Percentiles rank a stretch among this genome's conserved stretches.
Conservation (phyloP, 2,888 invertebrate genomes). For the Watsonalla cultraria region DNA sequence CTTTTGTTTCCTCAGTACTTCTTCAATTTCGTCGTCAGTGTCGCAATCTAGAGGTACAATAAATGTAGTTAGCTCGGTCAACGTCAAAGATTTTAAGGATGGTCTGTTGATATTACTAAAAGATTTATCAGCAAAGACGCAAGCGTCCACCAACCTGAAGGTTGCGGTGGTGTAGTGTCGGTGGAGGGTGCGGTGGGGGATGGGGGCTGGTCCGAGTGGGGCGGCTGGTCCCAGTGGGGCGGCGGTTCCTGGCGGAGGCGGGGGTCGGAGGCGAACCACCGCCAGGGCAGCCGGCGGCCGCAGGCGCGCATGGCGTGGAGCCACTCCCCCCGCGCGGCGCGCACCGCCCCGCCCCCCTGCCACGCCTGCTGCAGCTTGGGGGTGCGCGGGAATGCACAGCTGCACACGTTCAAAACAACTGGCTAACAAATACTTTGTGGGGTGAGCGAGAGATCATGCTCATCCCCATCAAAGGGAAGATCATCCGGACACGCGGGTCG, state of each 20-base stretch:
- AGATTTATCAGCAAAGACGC: too few relatives aligned
- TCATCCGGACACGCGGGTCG: too few relatives aligned
- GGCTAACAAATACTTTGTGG: too few relatives aligned
- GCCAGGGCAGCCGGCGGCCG: slow-evolving; percentile 83
- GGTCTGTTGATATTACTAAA: too few relatives aligned
- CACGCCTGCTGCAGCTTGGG: slow-evolving; percentile 89
- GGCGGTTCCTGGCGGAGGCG: slow-evolving; percentile 34
- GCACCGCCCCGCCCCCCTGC: slow-evolving; percentile 42
- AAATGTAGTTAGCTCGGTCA: not conserved
- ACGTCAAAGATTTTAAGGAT: not conserved
- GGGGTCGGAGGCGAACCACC: slow-evolving; percentile 76
- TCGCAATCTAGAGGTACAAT: slow-evolving; percentile 48
- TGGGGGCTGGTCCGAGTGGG: not conserved
- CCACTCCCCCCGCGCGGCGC: slow-evolving; percentile 82
- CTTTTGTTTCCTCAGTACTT: slow-evolving; percentile 46
- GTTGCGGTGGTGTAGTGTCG: not conserved
- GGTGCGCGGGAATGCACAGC: slow-evolving; percentile 93
- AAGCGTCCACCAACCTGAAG: too few relatives aligned
- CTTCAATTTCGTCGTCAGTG: slow-evolving; percentile 82
- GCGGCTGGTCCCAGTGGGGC: too few relatives aligned
- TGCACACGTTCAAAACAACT: slow-evolving; percentile 39
- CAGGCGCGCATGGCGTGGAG: slow-evolving; percentile 78
- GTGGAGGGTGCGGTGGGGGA: not conserved
- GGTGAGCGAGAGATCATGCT: too few relatives aligned
- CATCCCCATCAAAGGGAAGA: too few relatives aligned